Conservation (phyloP, 30 jellyfish, hydroid and myxozoan genomes). For the Sanderia malayensis region DNA sequence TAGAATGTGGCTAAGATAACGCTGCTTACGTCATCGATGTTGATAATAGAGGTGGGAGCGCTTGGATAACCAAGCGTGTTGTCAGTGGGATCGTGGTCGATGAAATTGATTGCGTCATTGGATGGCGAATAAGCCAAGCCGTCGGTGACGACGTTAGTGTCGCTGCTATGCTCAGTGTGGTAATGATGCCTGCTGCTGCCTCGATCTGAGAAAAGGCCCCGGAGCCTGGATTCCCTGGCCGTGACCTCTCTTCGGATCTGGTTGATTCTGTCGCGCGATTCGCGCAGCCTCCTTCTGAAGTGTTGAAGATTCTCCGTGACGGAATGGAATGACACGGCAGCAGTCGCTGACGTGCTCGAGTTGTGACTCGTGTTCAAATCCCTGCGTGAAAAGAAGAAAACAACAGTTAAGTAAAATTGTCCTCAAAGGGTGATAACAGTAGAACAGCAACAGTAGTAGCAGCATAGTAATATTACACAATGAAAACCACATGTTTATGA, state of each 20-base stretch:
- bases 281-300: slow-evolving; percentile 63
- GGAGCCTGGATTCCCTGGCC: slow-evolving; percentile 22
- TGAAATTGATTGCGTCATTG: slow-evolving; percentile 20
- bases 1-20: too few species aligned
- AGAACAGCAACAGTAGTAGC: too few species aligned
- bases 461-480: too few species aligned
- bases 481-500: too few species aligned
- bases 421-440: too few species aligned
- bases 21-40: slow-evolving; percentile 45
- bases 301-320: slow-evolving; percentile 57
- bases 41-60: slow-evolving; percentile 39
- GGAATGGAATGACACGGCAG: slow-evolving; percentile 34
- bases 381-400: too few species aligned
- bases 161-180: background rate
- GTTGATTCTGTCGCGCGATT: slow-evolving; percentile 56
- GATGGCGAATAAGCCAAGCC: slow-evolving; percentile 46
- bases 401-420: too few species aligned
- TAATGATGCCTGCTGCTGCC: slow-evolving; percentile 13
- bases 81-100: background rate
- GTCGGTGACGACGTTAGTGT: slow-evolving; percentile 29
- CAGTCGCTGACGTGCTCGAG: too few species aligned
- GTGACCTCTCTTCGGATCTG: slow-evolving; percentile 38
- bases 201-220: slow-evolving; percentile 33
- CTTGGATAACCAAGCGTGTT: slow-evolving; percentile 11
- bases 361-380: background rate